Evolutionary conservation across 2,113 vertebrate species (phyloP).

Genomic region (Alethe castanea): DNA sequence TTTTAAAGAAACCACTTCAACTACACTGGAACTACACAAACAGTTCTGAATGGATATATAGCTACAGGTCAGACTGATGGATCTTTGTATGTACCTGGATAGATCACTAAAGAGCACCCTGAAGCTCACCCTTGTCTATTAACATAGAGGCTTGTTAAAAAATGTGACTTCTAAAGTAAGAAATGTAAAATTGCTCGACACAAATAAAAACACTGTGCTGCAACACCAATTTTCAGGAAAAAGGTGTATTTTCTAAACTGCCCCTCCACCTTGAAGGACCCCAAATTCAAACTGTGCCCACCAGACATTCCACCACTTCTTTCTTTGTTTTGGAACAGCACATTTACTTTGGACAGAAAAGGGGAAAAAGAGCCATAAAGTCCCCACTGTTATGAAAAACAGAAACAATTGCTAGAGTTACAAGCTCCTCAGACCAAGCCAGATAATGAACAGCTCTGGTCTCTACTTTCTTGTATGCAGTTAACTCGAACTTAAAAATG

Average conservation of each 20-base stretch:
- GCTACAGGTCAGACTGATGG: neutral
- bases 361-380: conserved; percentile 2
- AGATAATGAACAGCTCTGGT: conserved; percentile 25
- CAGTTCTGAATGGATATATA: neutral
- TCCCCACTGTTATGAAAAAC: conserved; percentile 55
- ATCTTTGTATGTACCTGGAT: neutral
- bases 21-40: neutral
- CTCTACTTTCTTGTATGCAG: neutral
- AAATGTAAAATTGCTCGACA: neutral
- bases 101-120: neutral
- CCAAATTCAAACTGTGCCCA: neutral
- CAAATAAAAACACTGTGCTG: neutral
- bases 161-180: neutral
- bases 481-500: neutral
- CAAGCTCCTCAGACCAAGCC: conserved; percentile 1
- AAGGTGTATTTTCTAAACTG: neutral
- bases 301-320: neutral
- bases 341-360: conserved; percentile 36
- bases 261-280: neutral
- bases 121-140: neutral
- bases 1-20: neutral
- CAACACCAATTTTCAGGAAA: neutral
- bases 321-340: conserved; percentile 43
- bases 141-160: neutral
- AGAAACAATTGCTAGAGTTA: conserved; percentile 61